phyloP scores from a whole-genome alignment of 2,888 invertebrate genomes.

The Zaprionus bogoriensis region DNA sequence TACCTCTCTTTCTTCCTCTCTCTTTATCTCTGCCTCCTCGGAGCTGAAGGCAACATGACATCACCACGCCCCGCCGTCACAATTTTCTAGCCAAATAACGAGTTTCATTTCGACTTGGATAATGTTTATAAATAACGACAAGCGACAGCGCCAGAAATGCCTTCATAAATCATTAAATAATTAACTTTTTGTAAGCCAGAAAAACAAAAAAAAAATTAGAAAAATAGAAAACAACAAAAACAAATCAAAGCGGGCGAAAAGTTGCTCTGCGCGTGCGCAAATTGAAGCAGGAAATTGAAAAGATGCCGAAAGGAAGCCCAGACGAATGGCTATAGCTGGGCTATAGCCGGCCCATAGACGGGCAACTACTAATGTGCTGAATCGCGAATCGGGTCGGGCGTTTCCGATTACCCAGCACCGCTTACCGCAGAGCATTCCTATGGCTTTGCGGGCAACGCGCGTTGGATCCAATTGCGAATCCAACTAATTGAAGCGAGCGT shows the following conservation, averaged over 20 bases:
- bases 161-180: slow-evolving; percentile 77
- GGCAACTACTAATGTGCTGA: slow-evolving; percentile 25
- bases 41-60: slow-evolving; percentile 51
- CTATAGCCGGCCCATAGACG: slow-evolving; percentile 30
- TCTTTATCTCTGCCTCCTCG: slow-evolving; percentile 3
- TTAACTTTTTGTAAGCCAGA: slow-evolving; percentile 55
- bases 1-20: not conserved
- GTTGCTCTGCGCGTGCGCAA: slow-evolving; percentile 49
- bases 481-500: slow-evolving; percentile 71
- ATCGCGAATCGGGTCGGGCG: slow-evolving; percentile 23
- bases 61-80: slow-evolving; percentile 31
- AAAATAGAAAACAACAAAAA: slow-evolving; percentile 14
- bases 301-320: slow-evolving; percentile 21
- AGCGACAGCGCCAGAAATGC: slow-evolving; percentile 11
- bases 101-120: slow-evolving; percentile 66
- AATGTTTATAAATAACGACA: slow-evolving; percentile 70
- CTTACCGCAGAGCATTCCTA: slow-evolving; percentile 36
- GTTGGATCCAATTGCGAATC: slow-evolving; percentile 48
- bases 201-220: slow-evolving; percentile 23
- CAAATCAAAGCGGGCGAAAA: slow-evolving; percentile 1
- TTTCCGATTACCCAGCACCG: slow-evolving; percentile 34
- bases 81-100: slow-evolving; percentile 55
- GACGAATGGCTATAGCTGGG: slow-evolving; percentile 44
- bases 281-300: slow-evolving; percentile 62
- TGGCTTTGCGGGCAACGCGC: slow-evolving; percentile 26